Percentiles rank a stretch among this genome's conserved stretches.
Evolutionary conservation across 2,113 vertebrate species (phyloP).

Genomic region (Agelaius phoeniceus): DNA sequence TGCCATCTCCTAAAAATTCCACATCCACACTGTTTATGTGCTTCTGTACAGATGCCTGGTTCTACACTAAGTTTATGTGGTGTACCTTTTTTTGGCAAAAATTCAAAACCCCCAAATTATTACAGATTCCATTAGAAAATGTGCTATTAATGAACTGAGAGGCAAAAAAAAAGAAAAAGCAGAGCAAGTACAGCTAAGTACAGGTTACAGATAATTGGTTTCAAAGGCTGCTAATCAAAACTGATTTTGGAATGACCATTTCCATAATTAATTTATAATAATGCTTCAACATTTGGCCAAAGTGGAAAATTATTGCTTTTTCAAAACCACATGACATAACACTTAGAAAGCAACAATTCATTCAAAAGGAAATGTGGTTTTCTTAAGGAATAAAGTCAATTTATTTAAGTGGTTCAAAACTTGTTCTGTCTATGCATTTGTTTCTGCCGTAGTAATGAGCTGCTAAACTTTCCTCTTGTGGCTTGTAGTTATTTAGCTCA

Average conservation of each 20-base stretch:
- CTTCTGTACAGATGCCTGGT: background rate
- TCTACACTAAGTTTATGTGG: background rate
- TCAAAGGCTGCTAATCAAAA: constrained; percentile 56
- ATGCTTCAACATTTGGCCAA: constrained; percentile 47
- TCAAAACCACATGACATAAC: constrained; percentile 53
- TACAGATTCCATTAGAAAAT: background rate
- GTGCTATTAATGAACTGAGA: constrained; percentile 1
- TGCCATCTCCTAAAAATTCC: background rate
- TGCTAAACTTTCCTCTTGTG: constrained; percentile 68
- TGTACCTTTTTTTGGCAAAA: background rate
- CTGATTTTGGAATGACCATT: constrained; percentile 55
- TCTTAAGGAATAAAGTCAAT: constrained; percentile 66
- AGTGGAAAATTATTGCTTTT: constrained; percentile 64
- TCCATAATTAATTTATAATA: constrained; percentile 61
- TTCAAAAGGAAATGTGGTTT: constrained; percentile 64
- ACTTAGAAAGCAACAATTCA: constrained; percentile 64
- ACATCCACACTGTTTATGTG: background rate
- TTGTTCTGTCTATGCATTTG: constrained; percentile 66
- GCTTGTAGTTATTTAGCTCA: constrained; percentile 66
- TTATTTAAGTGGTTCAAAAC: constrained; percentile 65
- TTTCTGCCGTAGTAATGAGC: constrained; percentile 64
- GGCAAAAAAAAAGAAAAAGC: background rate
- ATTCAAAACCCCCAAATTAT: background rate
- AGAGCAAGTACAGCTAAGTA: background rate
- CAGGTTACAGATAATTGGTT: constrained; percentile 46